A percentile compares a stretch with the other conserved stretches of the same genome.
These are phyloP conservation scores for Crocallis elinguaria DNA, from an alignment of 2,888 invertebrate genomes.

Conservation along the genomic window DNA sequence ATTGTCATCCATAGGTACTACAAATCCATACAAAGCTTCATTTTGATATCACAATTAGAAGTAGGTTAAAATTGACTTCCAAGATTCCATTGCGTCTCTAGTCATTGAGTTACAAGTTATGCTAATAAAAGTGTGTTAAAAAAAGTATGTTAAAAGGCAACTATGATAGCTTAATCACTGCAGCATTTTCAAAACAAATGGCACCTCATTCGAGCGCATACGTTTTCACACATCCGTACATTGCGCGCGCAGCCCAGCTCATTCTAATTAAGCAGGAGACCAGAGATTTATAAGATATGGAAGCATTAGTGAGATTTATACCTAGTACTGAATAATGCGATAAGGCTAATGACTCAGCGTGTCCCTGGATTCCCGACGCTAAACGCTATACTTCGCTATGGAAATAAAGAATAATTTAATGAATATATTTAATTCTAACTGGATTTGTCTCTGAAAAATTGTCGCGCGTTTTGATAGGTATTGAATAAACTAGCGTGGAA, in stretches of 20 bases:
- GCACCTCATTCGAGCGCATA: conserved; percentile 40
- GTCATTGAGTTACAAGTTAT: too few relatives aligned
- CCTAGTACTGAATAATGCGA: conserved; percentile 76
- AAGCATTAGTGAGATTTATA: conserved; percentile 81
- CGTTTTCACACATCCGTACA: conserved; percentile 29
- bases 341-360: conserved; percentile 66
- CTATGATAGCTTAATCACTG: background rate
- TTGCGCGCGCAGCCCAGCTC: conserved; percentile 46
- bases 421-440: conserved; percentile 7
- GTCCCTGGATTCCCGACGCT: conserved; percentile 23
- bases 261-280: conserved; percentile 79
- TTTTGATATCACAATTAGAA: too few relatives aligned
- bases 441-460: conserved; percentile 15
- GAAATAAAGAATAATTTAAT: conserved; percentile 16
- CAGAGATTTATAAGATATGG: conserved; percentile 81
- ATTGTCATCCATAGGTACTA: too few relatives aligned
- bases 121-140: too few relatives aligned
- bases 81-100: too few relatives aligned
- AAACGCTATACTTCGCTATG: conserved; percentile 21
- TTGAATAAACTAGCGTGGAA: conserved; percentile 4
- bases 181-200: conserved; percentile 15
- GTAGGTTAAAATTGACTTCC: too few relatives aligned
- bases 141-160: background rate
- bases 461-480: background rate
- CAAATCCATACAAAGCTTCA: too few relatives aligned